phyloP scores from a whole-genome alignment of 2,888 invertebrate genomes.

The Podotricha telesiphe region DNA sequence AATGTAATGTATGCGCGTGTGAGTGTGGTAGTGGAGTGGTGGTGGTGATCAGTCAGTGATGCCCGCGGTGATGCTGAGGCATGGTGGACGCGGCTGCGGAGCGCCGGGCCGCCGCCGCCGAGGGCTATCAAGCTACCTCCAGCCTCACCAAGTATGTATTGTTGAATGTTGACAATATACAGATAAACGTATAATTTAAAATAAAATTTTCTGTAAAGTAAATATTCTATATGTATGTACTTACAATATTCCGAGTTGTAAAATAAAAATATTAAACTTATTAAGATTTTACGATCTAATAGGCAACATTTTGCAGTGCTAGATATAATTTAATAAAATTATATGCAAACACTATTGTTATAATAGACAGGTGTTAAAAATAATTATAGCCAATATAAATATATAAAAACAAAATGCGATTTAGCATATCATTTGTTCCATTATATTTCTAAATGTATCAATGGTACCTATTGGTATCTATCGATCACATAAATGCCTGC shows the following conservation, averaged over 20 bases:
- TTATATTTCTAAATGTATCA: too few species aligned
- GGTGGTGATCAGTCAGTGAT: conserved; percentile 73
- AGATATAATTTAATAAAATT: too few species aligned
- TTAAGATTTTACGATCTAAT: too few species aligned
- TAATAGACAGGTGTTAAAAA: too few species aligned
- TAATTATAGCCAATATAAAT: too few species aligned
- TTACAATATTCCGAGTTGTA: not conserved
- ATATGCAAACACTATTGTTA: too few species aligned
- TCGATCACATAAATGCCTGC: too few species aligned
- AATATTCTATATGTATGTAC: not conserved
- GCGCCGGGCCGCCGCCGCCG: conserved; percentile 77
- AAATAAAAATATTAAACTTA: too few species aligned
- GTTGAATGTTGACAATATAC: not conserved
- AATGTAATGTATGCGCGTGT: conserved; percentile 59
- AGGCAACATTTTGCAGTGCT: too few species aligned
- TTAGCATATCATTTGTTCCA: too few species aligned
- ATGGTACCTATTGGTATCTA: too few species aligned
- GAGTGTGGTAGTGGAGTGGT: conserved; percentile 64
- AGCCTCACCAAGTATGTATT: conserved; percentile 76
- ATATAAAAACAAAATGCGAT: too few species aligned
- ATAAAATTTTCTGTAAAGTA: not conserved
- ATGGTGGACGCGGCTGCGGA: conserved; percentile 83
- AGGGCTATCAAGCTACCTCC: conserved; percentile 68
- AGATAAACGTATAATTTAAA: not conserved
- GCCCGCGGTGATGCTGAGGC: conserved; percentile 82